phyloP scores from a whole-genome alignment of 2,113 vertebrate species.

The Marcusenius ussheri region DNA sequence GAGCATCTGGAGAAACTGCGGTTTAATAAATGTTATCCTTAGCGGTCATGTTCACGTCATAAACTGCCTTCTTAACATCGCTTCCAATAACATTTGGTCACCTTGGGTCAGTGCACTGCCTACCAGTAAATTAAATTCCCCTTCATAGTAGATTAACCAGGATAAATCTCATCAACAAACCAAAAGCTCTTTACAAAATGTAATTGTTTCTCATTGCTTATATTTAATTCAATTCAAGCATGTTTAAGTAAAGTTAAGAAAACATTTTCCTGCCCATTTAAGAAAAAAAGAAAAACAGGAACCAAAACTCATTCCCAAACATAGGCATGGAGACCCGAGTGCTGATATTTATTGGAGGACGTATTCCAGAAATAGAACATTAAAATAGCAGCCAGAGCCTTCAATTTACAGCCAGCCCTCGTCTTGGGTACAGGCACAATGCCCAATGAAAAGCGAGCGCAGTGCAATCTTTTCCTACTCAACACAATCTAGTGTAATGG shows the following conservation, averaged over 20 bases:
- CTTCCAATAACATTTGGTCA: neutral
- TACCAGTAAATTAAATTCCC: neutral
- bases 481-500: neutral
- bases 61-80: neutral
- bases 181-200: neutral
- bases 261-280: neutral
- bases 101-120: neutral
- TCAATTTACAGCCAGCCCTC: neutral
- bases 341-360: slow-evolving; percentile 3
- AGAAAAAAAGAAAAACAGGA: neutral
- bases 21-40: neutral
- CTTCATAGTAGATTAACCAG: neutral
- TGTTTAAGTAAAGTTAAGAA: neutral
- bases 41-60: neutral
- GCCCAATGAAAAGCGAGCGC: neutral
- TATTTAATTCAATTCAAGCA: neutral
- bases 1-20: neutral
- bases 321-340: neutral
- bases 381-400: neutral
- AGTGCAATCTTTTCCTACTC: neutral
- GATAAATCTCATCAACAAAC: neutral
- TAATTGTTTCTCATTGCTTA: neutral
- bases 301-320: slow-evolving; percentile 4
- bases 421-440: neutral
- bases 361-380: neutral